These are phyloP conservation scores for Myxocyprinus asiaticus DNA, from an alignment of 2,113 vertebrate species.

Conservation along the genomic window DNA sequence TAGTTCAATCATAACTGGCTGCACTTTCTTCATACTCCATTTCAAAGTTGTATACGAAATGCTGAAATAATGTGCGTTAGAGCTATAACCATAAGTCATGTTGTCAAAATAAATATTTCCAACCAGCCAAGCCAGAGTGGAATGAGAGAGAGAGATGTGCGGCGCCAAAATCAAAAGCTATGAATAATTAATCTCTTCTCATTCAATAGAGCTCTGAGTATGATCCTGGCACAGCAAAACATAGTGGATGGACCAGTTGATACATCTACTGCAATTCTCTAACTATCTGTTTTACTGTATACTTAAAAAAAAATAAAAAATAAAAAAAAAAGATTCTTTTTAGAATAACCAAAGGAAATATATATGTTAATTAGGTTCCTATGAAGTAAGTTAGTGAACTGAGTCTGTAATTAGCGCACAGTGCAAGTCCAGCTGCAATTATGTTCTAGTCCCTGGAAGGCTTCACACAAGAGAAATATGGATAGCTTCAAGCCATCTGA, in stretches of 20 bases:
- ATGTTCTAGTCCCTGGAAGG: constrained; percentile 6
- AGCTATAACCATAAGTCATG: constrained; percentile 15
- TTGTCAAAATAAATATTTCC: constrained; percentile 31
- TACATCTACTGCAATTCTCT: not conserved
- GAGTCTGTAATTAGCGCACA: constrained; percentile 24
- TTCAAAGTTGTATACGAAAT: not conserved
- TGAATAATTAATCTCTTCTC: constrained; percentile 33
- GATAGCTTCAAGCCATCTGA: not conserved
- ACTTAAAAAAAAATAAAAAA: not conserved
- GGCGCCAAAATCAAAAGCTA: constrained; percentile 22
- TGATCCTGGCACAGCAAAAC: constrained; percentile 29
- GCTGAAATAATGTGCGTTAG: constrained; percentile 1
- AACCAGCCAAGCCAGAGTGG: not conserved
- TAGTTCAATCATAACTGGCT: constrained; percentile 12
- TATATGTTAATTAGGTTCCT: constrained; percentile 31
- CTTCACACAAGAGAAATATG: constrained; percentile 3
- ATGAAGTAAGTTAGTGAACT: constrained; percentile 3
- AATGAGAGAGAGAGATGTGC: constrained; percentile 8
- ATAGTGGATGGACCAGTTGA: not conserved
- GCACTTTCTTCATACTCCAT: not conserved
- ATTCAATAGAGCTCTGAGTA: constrained; percentile 9
- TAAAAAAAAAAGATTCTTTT: too few species aligned
- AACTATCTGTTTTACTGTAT: constrained; percentile 13
- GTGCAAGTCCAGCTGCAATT: constrained; percentile 23
- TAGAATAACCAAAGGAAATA: not conserved